Conservation (phyloP, 1,140 invertebrate genomes). For the Bombyx mori region DNA sequence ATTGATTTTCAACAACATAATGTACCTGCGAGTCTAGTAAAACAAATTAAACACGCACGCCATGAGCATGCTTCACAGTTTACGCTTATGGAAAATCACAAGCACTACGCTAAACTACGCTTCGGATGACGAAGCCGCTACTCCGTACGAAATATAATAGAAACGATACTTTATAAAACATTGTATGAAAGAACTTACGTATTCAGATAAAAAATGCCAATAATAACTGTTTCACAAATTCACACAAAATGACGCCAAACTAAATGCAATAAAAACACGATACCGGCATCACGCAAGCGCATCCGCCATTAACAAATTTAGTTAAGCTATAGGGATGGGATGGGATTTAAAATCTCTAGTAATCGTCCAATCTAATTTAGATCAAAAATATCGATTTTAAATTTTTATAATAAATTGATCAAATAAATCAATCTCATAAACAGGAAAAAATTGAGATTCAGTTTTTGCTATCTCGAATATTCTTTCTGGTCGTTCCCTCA, state of each 20-base stretch:
- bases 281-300: slow-evolving; percentile 67
- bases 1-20: slow-evolving; percentile 15
- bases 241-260: slow-evolving; percentile 50
- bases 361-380: too few species aligned
- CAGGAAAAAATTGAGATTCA: too few species aligned
- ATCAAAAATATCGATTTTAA: too few species aligned
- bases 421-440: too few species aligned
- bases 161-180: too few species aligned
- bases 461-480: too few species aligned
- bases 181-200: slow-evolving; percentile 10
- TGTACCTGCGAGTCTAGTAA: slow-evolving; percentile 10
- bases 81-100: slow-evolving; percentile 54
- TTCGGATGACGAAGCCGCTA: neutral
- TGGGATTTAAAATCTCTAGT: too few species aligned
- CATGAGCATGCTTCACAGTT: slow-evolving; percentile 46
- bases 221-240: slow-evolving; percentile 31
- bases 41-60: slow-evolving; percentile 30
- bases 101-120: slow-evolving; percentile 21
- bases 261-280: slow-evolving; percentile 57
- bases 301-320: slow-evolving; percentile 56
- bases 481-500: too few species aligned
- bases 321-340: slow-evolving; percentile 13
- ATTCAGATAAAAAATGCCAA: slow-evolving; percentile 13
- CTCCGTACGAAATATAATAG: neutral
- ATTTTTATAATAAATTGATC: too few species aligned